Conservation (phyloP, 1,140 invertebrate genomes). For the Elymnias hypermnestra region DNA sequence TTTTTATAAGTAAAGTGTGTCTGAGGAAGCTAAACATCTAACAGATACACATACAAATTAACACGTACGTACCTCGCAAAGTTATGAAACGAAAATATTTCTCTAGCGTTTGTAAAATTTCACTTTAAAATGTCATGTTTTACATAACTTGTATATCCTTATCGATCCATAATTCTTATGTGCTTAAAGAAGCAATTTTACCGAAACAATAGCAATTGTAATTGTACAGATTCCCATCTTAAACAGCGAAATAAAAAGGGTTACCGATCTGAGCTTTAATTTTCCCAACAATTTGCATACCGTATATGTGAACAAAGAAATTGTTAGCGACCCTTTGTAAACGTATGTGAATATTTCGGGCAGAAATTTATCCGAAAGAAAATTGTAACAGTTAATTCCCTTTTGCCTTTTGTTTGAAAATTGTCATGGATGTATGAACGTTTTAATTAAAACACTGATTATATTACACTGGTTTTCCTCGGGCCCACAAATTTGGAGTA, state of each 20-base stretch:
- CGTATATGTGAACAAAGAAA: constrained; percentile 9
- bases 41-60: too few relatives aligned
- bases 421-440: constrained; percentile 11
- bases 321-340: constrained; percentile 4
- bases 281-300: constrained; percentile 11
- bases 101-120: too few relatives aligned
- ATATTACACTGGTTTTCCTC: constrained; percentile 7
- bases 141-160: too few relatives aligned
- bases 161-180: too few relatives aligned
- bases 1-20: too few relatives aligned
- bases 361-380: constrained; percentile 16
- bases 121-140: too few relatives aligned
- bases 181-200: too few relatives aligned
- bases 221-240: constrained; percentile 13
- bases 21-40: too few relatives aligned
- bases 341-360: constrained; percentile 6
- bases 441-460: constrained; percentile 24
- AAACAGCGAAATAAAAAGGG: constrained; percentile 11
- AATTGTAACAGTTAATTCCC: constrained; percentile 8
- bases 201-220: constrained; percentile 15
- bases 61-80: too few relatives aligned
- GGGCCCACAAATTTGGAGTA: constrained; percentile 2
- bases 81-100: too few relatives aligned
- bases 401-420: constrained; percentile 8
- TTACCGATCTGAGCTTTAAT: constrained; percentile 6